Conservation (phyloP, 2,888 invertebrate genomes). For the Gortyna flavago region DNA sequence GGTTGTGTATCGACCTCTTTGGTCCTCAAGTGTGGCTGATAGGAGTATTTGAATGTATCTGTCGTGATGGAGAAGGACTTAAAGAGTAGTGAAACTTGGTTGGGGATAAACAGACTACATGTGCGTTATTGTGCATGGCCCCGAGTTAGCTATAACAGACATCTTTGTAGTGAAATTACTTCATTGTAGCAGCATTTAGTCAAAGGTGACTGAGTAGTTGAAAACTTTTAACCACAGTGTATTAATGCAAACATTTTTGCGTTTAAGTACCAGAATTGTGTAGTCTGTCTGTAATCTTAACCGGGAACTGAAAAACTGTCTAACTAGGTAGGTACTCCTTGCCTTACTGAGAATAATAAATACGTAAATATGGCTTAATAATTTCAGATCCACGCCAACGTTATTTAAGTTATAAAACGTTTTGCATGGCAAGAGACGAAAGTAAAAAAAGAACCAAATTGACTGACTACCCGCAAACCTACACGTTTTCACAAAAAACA, state of each 20-base stretch:
- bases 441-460: neutral
- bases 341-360: neutral
- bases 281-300: neutral
- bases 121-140: neutral
- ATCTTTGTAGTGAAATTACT: neutral
- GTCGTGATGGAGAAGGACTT: neutral
- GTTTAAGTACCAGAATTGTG: neutral
- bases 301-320: neutral
- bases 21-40: conserved; percentile 16
- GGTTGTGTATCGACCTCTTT: conserved; percentile 27
- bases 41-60: neutral
- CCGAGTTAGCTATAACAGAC: too few species aligned
- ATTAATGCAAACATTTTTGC: neutral
- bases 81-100: neutral
- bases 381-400: neutral
- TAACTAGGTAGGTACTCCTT: neutral
- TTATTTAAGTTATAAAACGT: neutral
- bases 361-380: too few species aligned
- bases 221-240: neutral
- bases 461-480: neutral
- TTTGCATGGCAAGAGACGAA: neutral
- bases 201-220: neutral
- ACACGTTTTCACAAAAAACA: neutral
- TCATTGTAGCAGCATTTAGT: neutral
- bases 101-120: neutral